Percentiles rank a stretch among this genome's conserved stretches.
These are phyloP conservation scores for Otolemur crassicaudatus DNA, from an alignment of 2,797 vertebrate genomes.

Conservation along the genomic window DNA sequence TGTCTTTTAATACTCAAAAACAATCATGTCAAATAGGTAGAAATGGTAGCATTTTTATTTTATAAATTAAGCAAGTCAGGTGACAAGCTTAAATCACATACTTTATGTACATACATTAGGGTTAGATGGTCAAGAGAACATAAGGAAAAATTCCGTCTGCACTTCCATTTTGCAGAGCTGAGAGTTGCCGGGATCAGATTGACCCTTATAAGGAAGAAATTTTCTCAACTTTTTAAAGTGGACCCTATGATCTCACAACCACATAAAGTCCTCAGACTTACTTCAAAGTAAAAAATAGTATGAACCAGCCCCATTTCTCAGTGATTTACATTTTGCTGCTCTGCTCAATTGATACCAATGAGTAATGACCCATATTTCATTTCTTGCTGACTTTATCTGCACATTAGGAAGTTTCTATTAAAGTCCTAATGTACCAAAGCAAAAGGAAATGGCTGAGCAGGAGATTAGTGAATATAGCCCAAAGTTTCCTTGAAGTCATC, in stretches of 20 bases:
- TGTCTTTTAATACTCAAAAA: background rate
- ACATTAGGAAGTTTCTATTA: background rate
- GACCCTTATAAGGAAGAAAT: background rate
- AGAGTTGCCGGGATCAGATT: background rate
- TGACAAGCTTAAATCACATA: background rate
- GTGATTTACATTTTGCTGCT: slow-evolving; percentile 27
- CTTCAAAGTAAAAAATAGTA: background rate
- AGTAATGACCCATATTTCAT: background rate
- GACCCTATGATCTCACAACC: background rate
- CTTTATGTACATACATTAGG: background rate
- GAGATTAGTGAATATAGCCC: background rate
- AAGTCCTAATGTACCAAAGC: background rate
- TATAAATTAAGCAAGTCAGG: background rate
- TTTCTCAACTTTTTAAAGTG: background rate
- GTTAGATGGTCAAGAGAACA: background rate
- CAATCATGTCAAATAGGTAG: background rate
- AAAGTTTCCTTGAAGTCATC: background rate
- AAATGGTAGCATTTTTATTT: background rate
- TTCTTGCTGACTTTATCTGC: slow-evolving; percentile 11
- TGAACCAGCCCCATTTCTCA: background rate
- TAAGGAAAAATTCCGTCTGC: background rate
- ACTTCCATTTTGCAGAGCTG: background rate
- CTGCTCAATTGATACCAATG: background rate
- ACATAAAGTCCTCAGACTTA: background rate
- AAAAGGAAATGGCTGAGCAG: background rate